Base-by-base conservation (phyloP, 2,797 vertebrate species). In the Chromobotia macracanthus region DNA sequence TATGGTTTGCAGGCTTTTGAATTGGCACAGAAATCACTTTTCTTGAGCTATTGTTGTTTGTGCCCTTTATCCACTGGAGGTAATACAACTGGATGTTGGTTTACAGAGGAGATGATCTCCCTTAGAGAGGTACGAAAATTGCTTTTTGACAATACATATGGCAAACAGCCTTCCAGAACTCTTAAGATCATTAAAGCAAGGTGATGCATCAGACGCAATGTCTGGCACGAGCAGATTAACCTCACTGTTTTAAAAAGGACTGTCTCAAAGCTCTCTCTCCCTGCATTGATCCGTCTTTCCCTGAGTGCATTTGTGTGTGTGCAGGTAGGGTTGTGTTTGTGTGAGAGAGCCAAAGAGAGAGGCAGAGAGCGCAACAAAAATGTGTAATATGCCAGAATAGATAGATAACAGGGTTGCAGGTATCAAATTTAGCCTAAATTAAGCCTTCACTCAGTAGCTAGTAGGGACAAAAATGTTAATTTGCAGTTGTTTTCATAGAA, bases 121-220 rank as follows among this genome's bases (percentile, higher is more conserved):
- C 56, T 82, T 75, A 60, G 66, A 77, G 63, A 75, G 68, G 18
- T 67, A 77, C 19, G 60, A 48, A 80, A 79, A 83, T 84, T 80
- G 80, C 72, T 79, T 76, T 71, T 82, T 72, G 80, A 84, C 73
- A 79, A 84, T 82, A 78, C 80, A 82, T 63, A 82, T 21, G 23
- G 78, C 71, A 56, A 82, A 82, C 55, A 80, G 79, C 75, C 72
- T 77, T 72, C 70, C 64, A 72, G 78, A 76, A 79, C 78, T 82
- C 78, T 83, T 80, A 72, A 72, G 79, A 85, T 85, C 82, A 85
- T 87, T 87, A 85, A 80, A 19, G 51, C 53, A 46, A 67, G 74
- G 60, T 72, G 79, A 85, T 81, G 76, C 75, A 85, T 83, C 60
- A 35, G 55, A 44, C 65, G 72, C 55, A 15, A 66, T 63, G 63